A percentile compares a stretch with the other conserved stretches of the same genome.
phyloP scores from a whole-genome alignment of 2,113 vertebrate species.

The Motacilla tschutschensis region DNA sequence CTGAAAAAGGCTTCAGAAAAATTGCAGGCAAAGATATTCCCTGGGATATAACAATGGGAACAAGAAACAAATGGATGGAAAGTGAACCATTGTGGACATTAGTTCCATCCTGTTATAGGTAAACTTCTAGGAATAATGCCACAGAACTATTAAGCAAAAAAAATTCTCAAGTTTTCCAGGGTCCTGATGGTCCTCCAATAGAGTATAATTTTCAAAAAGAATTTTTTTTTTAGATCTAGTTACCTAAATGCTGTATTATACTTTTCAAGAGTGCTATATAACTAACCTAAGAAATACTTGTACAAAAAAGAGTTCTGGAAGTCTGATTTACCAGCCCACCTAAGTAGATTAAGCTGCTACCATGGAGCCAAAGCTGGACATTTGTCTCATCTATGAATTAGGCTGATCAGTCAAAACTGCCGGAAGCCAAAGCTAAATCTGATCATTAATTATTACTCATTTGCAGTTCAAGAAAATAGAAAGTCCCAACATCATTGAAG shows the following conservation, averaged over 20 bases:
- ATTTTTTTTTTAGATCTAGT: background rate
- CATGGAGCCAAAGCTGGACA: background rate
- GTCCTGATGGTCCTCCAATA: background rate
- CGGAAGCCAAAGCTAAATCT: background rate
- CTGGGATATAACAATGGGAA: background rate
- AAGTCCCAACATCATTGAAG: background rate
- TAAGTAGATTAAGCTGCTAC: background rate
- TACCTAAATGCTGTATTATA: background rate
- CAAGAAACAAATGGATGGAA: background rate
- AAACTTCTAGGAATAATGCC: background rate
- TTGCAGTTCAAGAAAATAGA: background rate
- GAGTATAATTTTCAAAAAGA: background rate
- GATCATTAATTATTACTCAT: background rate
- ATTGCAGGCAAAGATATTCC: background rate
- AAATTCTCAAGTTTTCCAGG: background rate
- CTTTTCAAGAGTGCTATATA: background rate
- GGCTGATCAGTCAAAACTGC: background rate
- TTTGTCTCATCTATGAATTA: background rate
- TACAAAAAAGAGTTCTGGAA: background rate
- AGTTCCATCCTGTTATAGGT: background rate
- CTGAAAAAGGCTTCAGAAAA: background rate
- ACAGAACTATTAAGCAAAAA: background rate
- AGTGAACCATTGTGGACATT: background rate
- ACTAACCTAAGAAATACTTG: background rate
- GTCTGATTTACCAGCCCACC: background rate